These are phyloP conservation scores for Pseudochromis fuscus DNA, from an alignment of 2,797 vertebrate genomes.

Conservation along the genomic window DNA sequence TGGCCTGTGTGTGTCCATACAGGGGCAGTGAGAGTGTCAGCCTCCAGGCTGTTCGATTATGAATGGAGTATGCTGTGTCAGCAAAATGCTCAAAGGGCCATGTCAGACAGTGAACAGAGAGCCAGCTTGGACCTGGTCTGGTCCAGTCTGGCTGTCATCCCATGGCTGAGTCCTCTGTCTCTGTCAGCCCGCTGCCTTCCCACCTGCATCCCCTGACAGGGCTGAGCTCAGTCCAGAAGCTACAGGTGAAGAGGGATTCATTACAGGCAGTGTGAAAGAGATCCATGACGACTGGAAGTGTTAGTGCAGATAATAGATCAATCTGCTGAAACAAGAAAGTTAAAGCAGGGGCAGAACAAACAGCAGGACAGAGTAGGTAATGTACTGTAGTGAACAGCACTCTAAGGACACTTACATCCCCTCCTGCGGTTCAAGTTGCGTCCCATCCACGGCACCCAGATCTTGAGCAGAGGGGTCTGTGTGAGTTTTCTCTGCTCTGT, in stretches of 20 bases:
- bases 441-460: conserved; percentile 87
- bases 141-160: conserved; percentile 46
- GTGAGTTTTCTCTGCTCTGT: conserved; percentile 83
- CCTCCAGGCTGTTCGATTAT: conserved; percentile 65
- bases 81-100: conserved; percentile 60
- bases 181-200: conserved; percentile 26
- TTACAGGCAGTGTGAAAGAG: background rate
- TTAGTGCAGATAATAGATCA: background rate
- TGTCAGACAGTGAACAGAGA: conserved; percentile 52
- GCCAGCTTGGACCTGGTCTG: conserved; percentile 39
- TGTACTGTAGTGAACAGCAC: background rate
- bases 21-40: conserved; percentile 29
- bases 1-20: conserved; percentile 30
- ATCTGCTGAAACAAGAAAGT: conserved; percentile 3
- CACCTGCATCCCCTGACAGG: conserved; percentile 6
- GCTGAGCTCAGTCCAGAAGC: conserved; percentile 10
- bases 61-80: conserved; percentile 65
- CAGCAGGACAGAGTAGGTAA: background rate
- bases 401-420: conserved; percentile 91
- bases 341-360: conserved; percentile 7
- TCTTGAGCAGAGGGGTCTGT: conserved; percentile 88
- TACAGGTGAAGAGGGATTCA: background rate
- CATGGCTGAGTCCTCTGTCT: conserved; percentile 24
- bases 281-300: background rate
- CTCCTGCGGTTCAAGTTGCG: conserved; percentile 80